Conservation (phyloP, 2,888 invertebrate species). For the Phortica magna region DNA sequence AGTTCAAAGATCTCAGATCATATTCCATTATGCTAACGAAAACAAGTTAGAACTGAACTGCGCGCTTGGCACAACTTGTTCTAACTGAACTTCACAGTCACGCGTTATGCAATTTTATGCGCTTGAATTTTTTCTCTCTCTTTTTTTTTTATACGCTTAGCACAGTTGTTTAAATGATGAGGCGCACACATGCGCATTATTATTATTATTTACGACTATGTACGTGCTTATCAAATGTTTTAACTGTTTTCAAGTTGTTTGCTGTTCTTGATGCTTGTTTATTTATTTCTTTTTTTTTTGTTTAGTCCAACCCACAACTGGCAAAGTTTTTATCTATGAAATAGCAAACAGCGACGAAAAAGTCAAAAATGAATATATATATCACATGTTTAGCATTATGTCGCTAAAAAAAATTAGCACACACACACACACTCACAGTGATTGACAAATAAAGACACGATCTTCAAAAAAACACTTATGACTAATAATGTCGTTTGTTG, state of each 20-base stretch:
- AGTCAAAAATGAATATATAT: not conserved
- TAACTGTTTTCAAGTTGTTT: constrained; percentile 5
- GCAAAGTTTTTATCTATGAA: not conserved
- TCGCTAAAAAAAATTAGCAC: constrained; percentile 63
- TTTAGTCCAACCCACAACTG: constrained; percentile 21
- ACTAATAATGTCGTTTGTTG: constrained; percentile 45
- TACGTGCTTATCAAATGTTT: constrained; percentile 26
- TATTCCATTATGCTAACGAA: not conserved
- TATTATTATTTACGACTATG: not conserved
- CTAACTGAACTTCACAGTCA: not conserved
- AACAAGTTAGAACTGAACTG: not conserved
- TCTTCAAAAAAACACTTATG: constrained; percentile 25
- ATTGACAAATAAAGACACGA: not conserved
- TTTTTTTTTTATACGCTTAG: not conserved
- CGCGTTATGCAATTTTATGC: not conserved
- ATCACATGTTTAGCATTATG: constrained; percentile 71
- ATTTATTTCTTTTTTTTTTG: constrained; percentile 30
- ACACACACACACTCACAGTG: constrained; percentile 30
- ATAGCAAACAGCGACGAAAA: not conserved
- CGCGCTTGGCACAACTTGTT: not conserved
- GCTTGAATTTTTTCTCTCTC: too few species aligned
- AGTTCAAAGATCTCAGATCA: not conserved
- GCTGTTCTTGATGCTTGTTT: not conserved
- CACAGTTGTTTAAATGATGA: not conserved
- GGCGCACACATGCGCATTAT: not conserved